Evolutionary conservation across 2,888 invertebrate species (phyloP), one percentile per base, ranked within the genome.

Genomic region (Synanthedon andrenaeformis): DNA sequence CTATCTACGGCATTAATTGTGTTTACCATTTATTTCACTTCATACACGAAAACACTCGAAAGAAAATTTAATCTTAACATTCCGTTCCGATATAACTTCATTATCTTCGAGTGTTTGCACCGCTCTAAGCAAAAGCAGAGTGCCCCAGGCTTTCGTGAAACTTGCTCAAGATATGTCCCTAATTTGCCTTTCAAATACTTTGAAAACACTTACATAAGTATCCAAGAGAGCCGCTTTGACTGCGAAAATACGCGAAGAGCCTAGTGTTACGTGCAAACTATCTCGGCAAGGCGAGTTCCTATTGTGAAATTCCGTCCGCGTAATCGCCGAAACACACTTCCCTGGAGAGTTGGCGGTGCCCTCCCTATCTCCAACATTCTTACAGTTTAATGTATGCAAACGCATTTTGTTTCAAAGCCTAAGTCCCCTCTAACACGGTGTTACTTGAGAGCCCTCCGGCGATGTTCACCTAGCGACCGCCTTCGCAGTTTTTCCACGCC

Each of bases 351-450:
- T 71, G 71, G 58, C 64, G 67, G 74, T 76, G 77, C 81, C 76
- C 79, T 76, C 81, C 77, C 80, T 83, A 83, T 86, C 84, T 85
- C 67, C 73, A 72, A 85, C 86, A 86, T 86, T 86, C 87, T 85
- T 84, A 84, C 76, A 83, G 79, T 86, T 87, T 86, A 86, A 87
- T 86, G 81, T 87, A 87, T 87, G 87, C 86, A 87, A 87, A 87
- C 86, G 86, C 86, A 87, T 86, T 87, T 87, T 87, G 86, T 87
- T 86, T 84, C 86, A 84, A 86, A 87, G 85, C 82, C 78, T 79
- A 69, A 35, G 77, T 76, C 80, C 86, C 83, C 85, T 79, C 74
- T 76, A 77, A 80, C 68, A 79, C 73, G 80, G 79, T 76, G 79
- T 82, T 82, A 76, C 74, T 76, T 61, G 69, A 77, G 76, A 72